Evolutionary conservation across 2,113 vertebrate genomes (phyloP).

Genomic region (Malurus melanocephalus): DNA sequence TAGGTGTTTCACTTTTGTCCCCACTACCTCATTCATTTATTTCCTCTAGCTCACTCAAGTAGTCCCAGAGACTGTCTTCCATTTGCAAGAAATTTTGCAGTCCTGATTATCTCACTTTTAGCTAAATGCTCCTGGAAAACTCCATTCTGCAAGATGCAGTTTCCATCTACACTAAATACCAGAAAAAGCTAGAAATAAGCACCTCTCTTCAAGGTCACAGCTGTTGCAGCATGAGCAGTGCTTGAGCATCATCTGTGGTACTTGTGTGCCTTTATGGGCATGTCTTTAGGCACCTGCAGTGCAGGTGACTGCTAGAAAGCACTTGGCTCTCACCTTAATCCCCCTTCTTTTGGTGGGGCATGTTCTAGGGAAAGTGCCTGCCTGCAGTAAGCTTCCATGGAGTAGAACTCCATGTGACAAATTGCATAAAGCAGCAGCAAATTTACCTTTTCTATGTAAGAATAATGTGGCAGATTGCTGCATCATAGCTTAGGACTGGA

Average conservation of each 20-base stretch:
- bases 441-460: background rate
- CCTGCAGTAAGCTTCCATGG: background rate
- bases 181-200: background rate
- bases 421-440: background rate
- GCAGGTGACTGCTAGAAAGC: background rate
- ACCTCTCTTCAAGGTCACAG: background rate
- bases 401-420: background rate
- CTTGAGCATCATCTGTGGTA: background rate
- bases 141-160: background rate
- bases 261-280: background rate
- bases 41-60: slow-evolving; percentile 5
- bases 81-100: background rate
- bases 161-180: background rate
- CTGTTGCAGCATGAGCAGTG: background rate
- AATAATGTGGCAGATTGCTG: background rate
- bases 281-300: background rate
- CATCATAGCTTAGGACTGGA: background rate
- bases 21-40: slow-evolving; percentile 36
- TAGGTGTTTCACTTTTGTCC: slow-evolving; percentile 46
- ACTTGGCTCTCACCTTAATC: background rate
- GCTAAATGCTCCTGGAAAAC: background rate
- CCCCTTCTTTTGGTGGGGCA: background rate
- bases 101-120: background rate
- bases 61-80: background rate
- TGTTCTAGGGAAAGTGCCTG: background rate